phyloP scores from a whole-genome alignment of 2,113 vertebrate species.

The Eudyptes chrysolophus region DNA sequence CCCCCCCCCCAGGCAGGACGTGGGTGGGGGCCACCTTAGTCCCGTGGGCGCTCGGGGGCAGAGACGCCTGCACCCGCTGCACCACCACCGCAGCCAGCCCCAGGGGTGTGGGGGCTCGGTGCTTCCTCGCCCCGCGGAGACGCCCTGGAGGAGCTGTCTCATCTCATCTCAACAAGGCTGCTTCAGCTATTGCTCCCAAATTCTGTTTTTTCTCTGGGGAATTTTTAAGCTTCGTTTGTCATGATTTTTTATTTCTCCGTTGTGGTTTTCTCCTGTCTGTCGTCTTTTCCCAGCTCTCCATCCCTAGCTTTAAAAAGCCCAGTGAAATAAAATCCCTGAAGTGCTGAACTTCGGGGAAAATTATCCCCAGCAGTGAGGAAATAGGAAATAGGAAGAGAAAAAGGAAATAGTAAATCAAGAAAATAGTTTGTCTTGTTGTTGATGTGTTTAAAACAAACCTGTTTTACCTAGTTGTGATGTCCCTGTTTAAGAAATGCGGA shows the following conservation, averaged over 20 bases:
- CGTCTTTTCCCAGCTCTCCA: neutral
- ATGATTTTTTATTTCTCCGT: neutral
- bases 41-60: neutral
- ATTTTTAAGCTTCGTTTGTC: neutral
- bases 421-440: neutral
- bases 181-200: neutral
- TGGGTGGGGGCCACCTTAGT: neutral
- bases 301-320: neutral
- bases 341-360: neutral
- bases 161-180: fast-evolving
- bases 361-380: neutral
- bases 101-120: fast-evolving
- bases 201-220: neutral
- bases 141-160: neutral
- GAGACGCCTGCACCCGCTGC: neutral
- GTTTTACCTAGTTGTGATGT: neutral
- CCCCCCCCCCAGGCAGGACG: fast-evolving
- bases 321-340: neutral
- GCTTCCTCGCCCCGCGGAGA: fast-evolving
- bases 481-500: neutral
- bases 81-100: neutral
- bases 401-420: neutral
- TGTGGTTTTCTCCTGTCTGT: neutral
- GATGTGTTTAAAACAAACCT: neutral
- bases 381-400: neutral